Evolutionary conservation across 2,113 vertebrate genomes (phyloP), one percentile per base, ranked within the genome.

Genomic region (Amia ocellicauda): DNA sequence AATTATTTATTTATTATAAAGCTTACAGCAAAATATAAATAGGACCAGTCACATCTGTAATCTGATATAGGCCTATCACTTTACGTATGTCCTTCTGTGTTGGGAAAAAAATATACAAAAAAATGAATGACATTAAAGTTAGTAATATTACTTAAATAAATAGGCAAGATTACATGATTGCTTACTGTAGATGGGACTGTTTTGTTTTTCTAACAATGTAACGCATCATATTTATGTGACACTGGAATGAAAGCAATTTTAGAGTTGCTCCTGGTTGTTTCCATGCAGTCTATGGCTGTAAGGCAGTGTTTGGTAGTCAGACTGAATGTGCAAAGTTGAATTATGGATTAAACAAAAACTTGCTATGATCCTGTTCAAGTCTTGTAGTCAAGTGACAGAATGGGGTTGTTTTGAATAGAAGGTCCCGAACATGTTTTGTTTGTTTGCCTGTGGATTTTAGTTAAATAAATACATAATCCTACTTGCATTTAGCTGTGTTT

Each of bases 1-100:
- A 70, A 75, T 68, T 2, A 50, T 71, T 78, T 74, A 79, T 75
- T 73, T 9, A 75, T 73, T 62, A 45, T 52, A 56, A 17, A 9
- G 7, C 14, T 27, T 9, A 2, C 24, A 7, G 23, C 49, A 11
- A 17, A 28, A n/a, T 28, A 56, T 7, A 51, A 36, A 29, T 10
- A 22, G 24, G 27, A 29, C 13, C 13, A 7, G n/a, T 66, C 45
- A 36, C 11, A 11, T 36, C 31, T 36, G 31, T 11, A 36, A 2
- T 36, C 31, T 5, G 31, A 11, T 7, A 11, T 36, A 1, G 11
- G n/a, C 31, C 31, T 11, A 11, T 36, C 11, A 36, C 31, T 36
- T 36, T 5, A n/a, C n/a, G n/a, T n/a, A n/a, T n/a, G n/a, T n/a
- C n/a, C n/a, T n/a, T n/a, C n/a, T n/a, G n/a, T n/a, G n/a, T n/a